Evolutionary conservation across 2,797 vertebrate genomes (phyloP), one percentile per base, ranked within the genome.

Genomic region (Diplodus puntazzo): DNA sequence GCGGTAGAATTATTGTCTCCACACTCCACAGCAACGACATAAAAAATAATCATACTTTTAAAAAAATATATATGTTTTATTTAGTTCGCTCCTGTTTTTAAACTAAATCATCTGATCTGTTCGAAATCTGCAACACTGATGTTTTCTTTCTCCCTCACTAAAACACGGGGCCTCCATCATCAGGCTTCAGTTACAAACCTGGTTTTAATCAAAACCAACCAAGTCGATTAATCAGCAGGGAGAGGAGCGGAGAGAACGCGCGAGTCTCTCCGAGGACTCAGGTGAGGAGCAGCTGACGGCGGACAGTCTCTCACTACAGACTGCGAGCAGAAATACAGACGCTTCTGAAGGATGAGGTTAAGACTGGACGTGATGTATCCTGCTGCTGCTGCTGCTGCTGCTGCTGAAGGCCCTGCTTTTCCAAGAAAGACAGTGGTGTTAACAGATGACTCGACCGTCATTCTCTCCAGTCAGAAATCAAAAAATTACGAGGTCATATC

Each of bases 241-340:
- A 8, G 30, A 34, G 25, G 30, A 34, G 17, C 57, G 69, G 45
- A 53, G n/a, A 53, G 23, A 48, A 59, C 39, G 27, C 61, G 21
- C 30, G 12, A 71, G 69, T 69, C 48, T 34, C 6, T 34, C 30
- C 5, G 30, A 34, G 30, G 30, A 79, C 57, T 73, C 23, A 79
- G 81, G 77, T 80, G 73, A 80, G 61, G 39, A 69, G 14, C 67
- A 65, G 0, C 42, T 50, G 61, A 42, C 30, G 59, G 25, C 21
- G 25, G 25, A n/a, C 21, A 65, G 70, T 25, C 43, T 78, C 65
- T 65, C 39, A 53, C 30, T 10, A 53, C 39, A 70, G 14, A 78
- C 64, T 61, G 54, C 42, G 23, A 46, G 3, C 48, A 52, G 43
- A 64, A 65, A 69, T 14, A 58, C 2, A 18, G 7, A 13, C n/a